These are phyloP conservation scores for Palaemon carinicauda DNA, from an alignment of 1,140 invertebrate genomes.

Conservation along the genomic window DNA sequence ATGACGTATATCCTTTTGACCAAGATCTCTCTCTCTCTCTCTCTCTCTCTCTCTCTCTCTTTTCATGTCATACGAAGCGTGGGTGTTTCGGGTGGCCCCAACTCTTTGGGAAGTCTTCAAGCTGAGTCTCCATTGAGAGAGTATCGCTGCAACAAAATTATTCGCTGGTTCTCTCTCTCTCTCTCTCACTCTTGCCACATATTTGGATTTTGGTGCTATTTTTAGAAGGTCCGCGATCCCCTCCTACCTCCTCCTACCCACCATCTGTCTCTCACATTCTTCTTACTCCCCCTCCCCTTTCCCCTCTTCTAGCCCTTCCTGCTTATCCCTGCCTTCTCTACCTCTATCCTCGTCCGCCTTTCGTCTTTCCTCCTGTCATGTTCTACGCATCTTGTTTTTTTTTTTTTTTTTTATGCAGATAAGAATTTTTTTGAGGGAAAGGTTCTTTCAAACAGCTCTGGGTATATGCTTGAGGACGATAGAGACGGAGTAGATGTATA, in stretches of 20 bases:
- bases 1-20: too few relatives aligned
- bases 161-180: neutral
- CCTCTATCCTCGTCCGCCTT: neutral
- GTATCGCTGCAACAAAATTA: neutral
- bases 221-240: neutral
- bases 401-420: too few relatives aligned
- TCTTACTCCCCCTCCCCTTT: neutral
- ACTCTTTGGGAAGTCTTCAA: neutral
- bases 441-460: too few relatives aligned
- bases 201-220: neutral
- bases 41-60: neutral
- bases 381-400: too few relatives aligned
- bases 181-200: neutral
- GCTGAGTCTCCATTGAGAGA: neutral
- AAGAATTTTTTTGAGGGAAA: too few relatives aligned
- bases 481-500: constrained; percentile 42
- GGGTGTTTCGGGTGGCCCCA: neutral
- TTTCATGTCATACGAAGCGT: neutral
- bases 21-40: neutral
- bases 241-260: neutral
- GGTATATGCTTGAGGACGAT: constrained; percentile 62
- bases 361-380: neutral
- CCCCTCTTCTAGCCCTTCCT: neutral
- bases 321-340: neutral
- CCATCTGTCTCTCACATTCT: too few relatives aligned